phyloP scores from a whole-genome alignment of 2,888 invertebrate genomes.

The Anodontia alba region DNA sequence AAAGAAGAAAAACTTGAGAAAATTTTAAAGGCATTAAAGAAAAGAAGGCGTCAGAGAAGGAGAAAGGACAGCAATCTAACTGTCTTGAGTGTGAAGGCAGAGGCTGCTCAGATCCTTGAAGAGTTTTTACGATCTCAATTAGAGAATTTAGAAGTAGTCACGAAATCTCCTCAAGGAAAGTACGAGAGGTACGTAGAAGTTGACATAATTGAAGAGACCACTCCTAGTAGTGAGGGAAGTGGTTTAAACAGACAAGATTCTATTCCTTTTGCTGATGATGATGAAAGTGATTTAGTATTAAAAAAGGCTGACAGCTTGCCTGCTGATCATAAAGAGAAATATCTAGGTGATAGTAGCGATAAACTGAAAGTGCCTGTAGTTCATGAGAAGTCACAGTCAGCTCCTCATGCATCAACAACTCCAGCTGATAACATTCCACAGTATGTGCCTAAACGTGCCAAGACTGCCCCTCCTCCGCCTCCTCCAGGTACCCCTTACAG shows the following conservation, averaged over 20 bases:
- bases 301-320: conserved; percentile 52
- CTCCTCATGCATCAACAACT: conserved; percentile 27
- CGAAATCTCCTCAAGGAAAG: conserved; percentile 35
- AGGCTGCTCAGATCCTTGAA: conserved; percentile 73
- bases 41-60: conserved; percentile 21
- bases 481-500: conserved; percentile 56
- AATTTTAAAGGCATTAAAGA: conserved; percentile 16
- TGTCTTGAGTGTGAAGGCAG: conserved; percentile 65
- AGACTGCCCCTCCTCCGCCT: conserved; percentile 47
- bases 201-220: conserved; percentile 41
- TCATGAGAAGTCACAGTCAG: conserved; percentile 56
- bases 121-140: conserved; percentile 70
- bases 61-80: conserved; percentile 44
- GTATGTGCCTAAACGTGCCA: conserved; percentile 8
- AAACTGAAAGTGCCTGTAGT: conserved; percentile 19
- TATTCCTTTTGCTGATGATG: conserved; percentile 67
- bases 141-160: conserved; percentile 39
- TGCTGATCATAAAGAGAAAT: conserved; percentile 36
- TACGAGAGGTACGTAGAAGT: conserved; percentile 54
- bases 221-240: conserved; percentile 46
- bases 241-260: conserved; percentile 41
- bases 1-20: conserved; percentile 43
- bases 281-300: conserved; percentile 35
- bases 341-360: conserved; percentile 1
- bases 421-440: conserved; percentile 3